These are phyloP conservation scores for Galeruca laticollis DNA, from an alignment of 2,888 invertebrate species.

Conservation along the genomic window DNA sequence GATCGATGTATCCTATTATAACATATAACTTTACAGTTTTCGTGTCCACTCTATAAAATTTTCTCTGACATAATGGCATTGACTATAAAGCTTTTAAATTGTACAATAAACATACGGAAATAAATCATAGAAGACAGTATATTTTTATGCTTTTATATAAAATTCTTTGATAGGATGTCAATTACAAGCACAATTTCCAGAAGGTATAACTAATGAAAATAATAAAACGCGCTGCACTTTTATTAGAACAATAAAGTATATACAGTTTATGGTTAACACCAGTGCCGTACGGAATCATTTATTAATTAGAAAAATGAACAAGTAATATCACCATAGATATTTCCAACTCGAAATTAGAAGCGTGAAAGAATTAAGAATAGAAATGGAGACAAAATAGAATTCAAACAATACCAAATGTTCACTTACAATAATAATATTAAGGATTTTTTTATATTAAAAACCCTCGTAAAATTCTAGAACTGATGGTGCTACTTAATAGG, in stretches of 20 bases:
- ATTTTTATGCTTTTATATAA: slow-evolving; percentile 21
- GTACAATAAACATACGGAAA: slow-evolving; percentile 13
- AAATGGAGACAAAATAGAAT: too few relatives aligned
- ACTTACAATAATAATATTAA: too few relatives aligned
- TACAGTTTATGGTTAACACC: slow-evolving; percentile 11
- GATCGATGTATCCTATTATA: too few relatives aligned
- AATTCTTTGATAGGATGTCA: slow-evolving; percentile 7
- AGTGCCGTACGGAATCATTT: neutral
- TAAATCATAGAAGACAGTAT: slow-evolving; percentile 17
- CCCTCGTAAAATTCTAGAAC: too few relatives aligned
- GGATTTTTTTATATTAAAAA: too few relatives aligned
- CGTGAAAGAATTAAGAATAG: too few relatives aligned
- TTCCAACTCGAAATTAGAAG: neutral
- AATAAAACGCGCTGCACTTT: slow-evolving; percentile 6
- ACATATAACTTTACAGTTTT: too few relatives aligned
- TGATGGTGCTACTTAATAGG: too few relatives aligned
- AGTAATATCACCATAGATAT: neutral
- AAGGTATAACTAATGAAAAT: slow-evolving; percentile 15
- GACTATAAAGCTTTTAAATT: slow-evolving; percentile 7
- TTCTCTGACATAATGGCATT: neutral
- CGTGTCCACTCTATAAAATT: neutral
- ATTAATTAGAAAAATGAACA: neutral
- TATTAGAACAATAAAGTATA: slow-evolving; percentile 17
- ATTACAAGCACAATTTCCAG: slow-evolving; percentile 17
- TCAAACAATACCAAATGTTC: too few relatives aligned